Base-by-base conservation (phyloP, 92 coral and sea anemone genomes). In the Phymanthus crucifer region DNA sequence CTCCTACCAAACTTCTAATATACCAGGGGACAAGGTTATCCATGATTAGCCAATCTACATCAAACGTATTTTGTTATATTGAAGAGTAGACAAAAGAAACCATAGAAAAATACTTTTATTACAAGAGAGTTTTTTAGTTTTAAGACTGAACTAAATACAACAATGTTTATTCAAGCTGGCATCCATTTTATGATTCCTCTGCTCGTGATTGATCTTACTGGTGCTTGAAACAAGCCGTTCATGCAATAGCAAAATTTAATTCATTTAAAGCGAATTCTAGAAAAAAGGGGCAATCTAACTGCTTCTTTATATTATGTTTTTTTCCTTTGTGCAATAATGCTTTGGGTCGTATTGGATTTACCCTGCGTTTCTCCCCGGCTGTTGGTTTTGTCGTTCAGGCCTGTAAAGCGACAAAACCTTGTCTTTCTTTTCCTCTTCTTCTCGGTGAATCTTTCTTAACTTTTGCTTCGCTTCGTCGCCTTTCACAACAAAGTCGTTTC, bases 401-500 rank as follows among this genome's bases (percentile, higher is more conserved):
- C 29, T 61, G 34, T n/a, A 61, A 27, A 61, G 68, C 68, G 8
- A 26, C 33, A 61, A 61, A 61, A 61, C 32, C 32, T 56, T 70
- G 4, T 74, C 32, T 24, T 47, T 40, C 6, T 26, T 76, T 71
- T 26, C 34, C 40, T n/a, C 71, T 31, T 70, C 83, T 6, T 58
- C 78, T 24, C 73, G 54, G 32, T 70, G 70, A 16, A 36, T 70
- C 48, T 83, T 71, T 72, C 71, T 78, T 33, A 92, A 75, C 79
- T 87, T 87, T 32, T 84, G 80, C 81, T 87, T 84, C 4, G 94
- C 94, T 79, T 92, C 76, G 32, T 79, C 84, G n/a, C 92, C 97
- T 34, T 87, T 80, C n/a, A 92, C 85, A 40, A 92, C 85, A 38
- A 90, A 87, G 75, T 67, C 12, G 12, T 36, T 70, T 46, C 68